Conservation (phyloP, 2,888 invertebrate genomes). For the Bruchidius siliquastri region DNA sequence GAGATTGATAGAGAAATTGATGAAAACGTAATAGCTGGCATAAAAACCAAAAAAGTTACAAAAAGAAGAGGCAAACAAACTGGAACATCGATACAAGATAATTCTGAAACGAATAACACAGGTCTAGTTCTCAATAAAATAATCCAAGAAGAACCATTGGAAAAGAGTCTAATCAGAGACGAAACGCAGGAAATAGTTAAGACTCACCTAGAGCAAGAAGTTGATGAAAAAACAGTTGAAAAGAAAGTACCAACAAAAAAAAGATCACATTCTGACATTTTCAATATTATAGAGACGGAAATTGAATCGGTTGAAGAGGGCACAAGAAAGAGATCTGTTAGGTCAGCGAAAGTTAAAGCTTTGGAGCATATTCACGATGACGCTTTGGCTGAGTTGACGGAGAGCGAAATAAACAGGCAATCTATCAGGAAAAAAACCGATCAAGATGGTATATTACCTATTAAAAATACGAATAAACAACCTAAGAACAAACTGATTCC, state of each 20-base stretch:
- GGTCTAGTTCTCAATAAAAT: neutral
- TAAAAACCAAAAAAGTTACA: neutral
- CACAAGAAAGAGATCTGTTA: neutral
- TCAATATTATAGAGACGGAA: neutral
- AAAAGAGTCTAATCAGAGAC: neutral
- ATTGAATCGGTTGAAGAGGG: neutral
- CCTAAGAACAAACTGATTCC: constrained; percentile 1
- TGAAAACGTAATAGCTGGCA: neutral
- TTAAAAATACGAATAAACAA: constrained; percentile 6
- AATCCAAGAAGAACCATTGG: neutral
- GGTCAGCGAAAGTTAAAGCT: constrained; percentile 32
- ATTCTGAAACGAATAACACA: neutral
- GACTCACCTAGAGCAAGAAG: neutral
- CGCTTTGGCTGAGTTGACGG: constrained; percentile 25
- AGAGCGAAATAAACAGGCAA: constrained; percentile 15
- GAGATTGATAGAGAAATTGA: neutral
- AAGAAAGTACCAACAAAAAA: neutral
- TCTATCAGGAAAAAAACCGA: constrained; percentile 2
- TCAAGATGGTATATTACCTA: neutral
- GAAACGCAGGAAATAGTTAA: neutral
- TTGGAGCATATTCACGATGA: constrained; percentile 32
- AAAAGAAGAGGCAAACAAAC: neutral
- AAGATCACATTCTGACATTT: neutral
- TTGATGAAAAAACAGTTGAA: neutral
- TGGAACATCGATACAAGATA: neutral